Conservation (phyloP, 2,888 invertebrate species). For the Homarus gammarus region DNA sequence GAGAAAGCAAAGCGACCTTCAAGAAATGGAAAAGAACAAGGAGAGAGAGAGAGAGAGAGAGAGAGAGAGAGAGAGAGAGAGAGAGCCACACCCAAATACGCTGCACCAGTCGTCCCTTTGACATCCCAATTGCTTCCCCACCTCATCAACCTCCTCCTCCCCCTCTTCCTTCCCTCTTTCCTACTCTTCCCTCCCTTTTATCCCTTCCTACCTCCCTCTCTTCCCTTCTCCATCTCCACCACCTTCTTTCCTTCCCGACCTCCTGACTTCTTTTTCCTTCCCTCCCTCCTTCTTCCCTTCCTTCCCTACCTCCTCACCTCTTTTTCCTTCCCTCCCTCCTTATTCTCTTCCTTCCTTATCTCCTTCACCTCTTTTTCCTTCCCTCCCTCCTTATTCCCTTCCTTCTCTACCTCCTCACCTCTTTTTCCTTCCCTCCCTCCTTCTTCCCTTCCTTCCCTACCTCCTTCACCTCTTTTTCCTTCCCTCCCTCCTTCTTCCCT, state of each 20-base stretch:
- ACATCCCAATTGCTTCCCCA: not conserved
- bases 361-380: no score
- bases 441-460: not conserved
- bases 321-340: not conserved
- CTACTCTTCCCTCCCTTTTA: not conserved
- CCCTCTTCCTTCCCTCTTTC: not conserved
- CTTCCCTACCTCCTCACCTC: no score
- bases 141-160: not conserved
- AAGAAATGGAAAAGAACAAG: no score
- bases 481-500: not conserved
- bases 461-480: not conserved
- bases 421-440: not conserved
- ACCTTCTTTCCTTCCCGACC: not conserved
- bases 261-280: not conserved
- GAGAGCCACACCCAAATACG: no score
- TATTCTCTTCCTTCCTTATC: not conserved
- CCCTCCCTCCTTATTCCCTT: no score
- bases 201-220: not conserved
- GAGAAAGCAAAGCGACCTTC: no score
- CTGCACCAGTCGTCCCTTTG: no score
- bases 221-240: no score
- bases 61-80: not conserved
- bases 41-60: not conserved
- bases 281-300: not conserved
- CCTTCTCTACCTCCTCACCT: not conserved